Base-by-base conservation (phyloP, 1,140 invertebrate genomes). In the Euschistus heros region DNA sequence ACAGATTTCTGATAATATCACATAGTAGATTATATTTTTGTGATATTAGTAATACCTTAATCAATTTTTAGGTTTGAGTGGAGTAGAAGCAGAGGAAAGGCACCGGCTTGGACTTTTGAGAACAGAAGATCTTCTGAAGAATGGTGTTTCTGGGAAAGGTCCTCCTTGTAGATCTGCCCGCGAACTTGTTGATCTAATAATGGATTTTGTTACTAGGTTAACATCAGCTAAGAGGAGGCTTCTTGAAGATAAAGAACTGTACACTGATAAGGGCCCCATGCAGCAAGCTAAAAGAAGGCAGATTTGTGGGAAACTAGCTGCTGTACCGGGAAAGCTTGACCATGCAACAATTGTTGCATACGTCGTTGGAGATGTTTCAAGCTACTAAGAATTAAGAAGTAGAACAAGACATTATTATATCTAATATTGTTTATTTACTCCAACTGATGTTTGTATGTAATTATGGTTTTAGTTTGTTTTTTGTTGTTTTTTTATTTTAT, bases 241-340 rank as follows among this genome's bases (percentile, higher is more conserved):
- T 17, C 75, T 92, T 18, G 90, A 92, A 74, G 89, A 92, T 72
- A 81, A 82, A 10, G 90, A 92, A 69, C 76, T 92, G 15, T 92
- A 92, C 75, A 83, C 81, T 66, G 79, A 78, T 64, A 77, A 77
- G 69, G 79, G 78, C 47, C 73, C 79, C 26, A 74, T 85, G 18
- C 85, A 88, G 70, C 80, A 86, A 63, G 76, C 80, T 50, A 78
- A 86, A 67, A 76, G 87, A 30, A 83, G 86, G 70, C 81, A 83
- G 68, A 83, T 88, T 63, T 77, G 88, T 69, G 86, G 87, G 73
- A 89, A 81, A 78, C 81, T 84, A 69, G 82, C 83, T 62, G 76
- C 83, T 73, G 84, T 94, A 67, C 91, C 92, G 2, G 92, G 93
- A n/a, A 95, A 96, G 76, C 76, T 95, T 64, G 93, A 95, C 76